phyloP scores from a whole-genome alignment of 2,113 vertebrate genomes.

The Pavo muticus region DNA sequence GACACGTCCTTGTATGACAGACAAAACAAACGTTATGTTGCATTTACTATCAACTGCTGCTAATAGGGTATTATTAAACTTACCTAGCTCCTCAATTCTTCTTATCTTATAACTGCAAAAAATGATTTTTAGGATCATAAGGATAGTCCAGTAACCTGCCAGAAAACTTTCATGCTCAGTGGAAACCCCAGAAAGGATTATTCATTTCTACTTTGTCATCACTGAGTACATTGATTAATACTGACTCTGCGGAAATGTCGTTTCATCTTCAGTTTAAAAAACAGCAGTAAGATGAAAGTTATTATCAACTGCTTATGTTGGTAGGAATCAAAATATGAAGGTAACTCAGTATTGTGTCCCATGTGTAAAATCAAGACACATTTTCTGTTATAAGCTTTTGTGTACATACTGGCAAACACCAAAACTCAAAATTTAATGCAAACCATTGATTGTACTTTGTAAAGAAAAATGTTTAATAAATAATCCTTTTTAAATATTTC shows the following conservation, averaged over 20 bases:
- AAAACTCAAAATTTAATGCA: constrained; percentile 56
- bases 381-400: constrained; percentile 76
- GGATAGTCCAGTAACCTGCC: constrained; percentile 72
- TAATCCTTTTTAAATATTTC: constrained; percentile 82
- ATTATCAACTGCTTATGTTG: constrained; percentile 48
- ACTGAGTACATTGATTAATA: constrained; percentile 49
- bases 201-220: constrained; percentile 44
- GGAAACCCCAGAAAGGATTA: constrained; percentile 41
- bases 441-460: constrained; percentile 85
- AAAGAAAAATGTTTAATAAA: constrained; percentile 85
- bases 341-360: constrained; percentile 59
- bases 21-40: constrained; percentile 87
- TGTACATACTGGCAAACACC: constrained; percentile 77
- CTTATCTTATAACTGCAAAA: constrained; percentile 78
- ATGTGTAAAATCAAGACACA: constrained; percentile 63
- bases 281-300: constrained; percentile 45
- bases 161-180: constrained; percentile 57
- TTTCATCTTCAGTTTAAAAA: constrained; percentile 30
- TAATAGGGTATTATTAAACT: constrained; percentile 82
- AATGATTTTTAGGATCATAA: constrained; percentile 75
- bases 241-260: constrained; percentile 35
- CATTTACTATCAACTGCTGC: constrained; percentile 86
- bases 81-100: constrained; percentile 80
- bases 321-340: constrained; percentile 40
- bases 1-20: constrained; percentile 81